phyloP scores from a whole-genome alignment of 2,888 invertebrate species.

The Platycnemis pennipes region DNA sequence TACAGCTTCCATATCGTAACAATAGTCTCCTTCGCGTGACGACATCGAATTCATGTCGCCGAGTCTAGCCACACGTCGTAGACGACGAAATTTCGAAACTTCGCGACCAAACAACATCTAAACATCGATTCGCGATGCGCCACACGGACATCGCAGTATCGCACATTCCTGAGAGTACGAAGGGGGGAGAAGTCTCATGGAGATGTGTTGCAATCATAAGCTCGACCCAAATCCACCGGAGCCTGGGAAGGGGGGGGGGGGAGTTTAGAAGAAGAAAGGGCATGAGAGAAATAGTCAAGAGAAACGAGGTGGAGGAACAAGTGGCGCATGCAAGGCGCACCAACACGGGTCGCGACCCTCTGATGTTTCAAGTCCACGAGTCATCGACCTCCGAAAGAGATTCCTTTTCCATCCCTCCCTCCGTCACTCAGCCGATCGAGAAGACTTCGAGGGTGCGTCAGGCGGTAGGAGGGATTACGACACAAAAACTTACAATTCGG shows the following conservation, averaged over 20 bases:
- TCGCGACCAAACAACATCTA: too few species aligned
- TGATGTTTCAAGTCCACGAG: not conserved
- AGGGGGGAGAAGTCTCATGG: not conserved
- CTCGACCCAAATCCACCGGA: not conserved
- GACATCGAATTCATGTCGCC: too few species aligned
- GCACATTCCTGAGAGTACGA: not conserved
- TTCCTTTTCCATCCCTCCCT: not conserved
- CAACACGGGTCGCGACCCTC: not conserved
- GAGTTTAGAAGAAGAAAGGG: not conserved
- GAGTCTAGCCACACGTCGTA: too few species aligned
- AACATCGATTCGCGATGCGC: too few species aligned
- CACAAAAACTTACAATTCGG: not conserved
- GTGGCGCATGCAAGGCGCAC: not conserved
- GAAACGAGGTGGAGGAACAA: not conserved
- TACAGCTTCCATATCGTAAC: too few species aligned
- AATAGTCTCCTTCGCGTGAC: too few species aligned
- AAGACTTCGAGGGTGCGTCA: not conserved
- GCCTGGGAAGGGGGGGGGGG: not conserved
- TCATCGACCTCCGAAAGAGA: not conserved
- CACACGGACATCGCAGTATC: not conserved
- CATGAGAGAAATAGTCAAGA: not conserved
- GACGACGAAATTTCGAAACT: too few species aligned
- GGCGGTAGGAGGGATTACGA: not conserved
- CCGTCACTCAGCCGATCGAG: not conserved
- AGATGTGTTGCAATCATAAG: not conserved